These are phyloP conservation scores for Xenentodon cancila DNA, from an alignment of 2,797 vertebrate species.

Conservation along the genomic window DNA sequence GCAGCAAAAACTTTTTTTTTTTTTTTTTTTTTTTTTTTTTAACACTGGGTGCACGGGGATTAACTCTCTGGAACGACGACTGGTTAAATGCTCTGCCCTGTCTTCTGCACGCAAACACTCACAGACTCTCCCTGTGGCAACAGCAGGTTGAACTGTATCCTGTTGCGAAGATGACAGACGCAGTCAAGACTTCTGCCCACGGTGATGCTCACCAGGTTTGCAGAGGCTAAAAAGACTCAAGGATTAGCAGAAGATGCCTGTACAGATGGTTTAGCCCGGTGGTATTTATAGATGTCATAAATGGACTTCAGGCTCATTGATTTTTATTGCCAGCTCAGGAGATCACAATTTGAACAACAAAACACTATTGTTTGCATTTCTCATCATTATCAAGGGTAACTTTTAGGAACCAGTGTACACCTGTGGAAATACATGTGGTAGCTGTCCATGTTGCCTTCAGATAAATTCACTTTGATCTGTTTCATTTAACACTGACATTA, in stretches of 20 bases:
- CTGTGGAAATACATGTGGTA: too few relatives aligned
- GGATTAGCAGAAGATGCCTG: slow-evolving; percentile 23
- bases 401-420: too few relatives aligned
- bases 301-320: slow-evolving; percentile 28
- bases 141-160: slow-evolving; percentile 20
- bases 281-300: slow-evolving; percentile 73
- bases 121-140: neutral
- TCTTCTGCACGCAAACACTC: neutral
- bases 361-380: too few relatives aligned
- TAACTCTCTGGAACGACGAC: slow-evolving; percentile 36
- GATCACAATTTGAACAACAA: too few relatives aligned
- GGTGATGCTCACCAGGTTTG: slow-evolving; percentile 28
- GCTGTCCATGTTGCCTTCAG: too few relatives aligned
- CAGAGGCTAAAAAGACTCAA: slow-evolving; percentile 24
- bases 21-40: slow-evolving; percentile 26
- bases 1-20: slow-evolving; percentile 31
- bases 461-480: too few relatives aligned
- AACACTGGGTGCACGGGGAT: slow-evolving; percentile 26
- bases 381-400: too few relatives aligned
- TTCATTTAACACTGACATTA: too few relatives aligned
- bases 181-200: slow-evolving; percentile 12
- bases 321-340: slow-evolving; percentile 20
- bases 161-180: slow-evolving; percentile 18
- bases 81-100: slow-evolving; percentile 14
- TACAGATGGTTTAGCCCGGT: slow-evolving; percentile 59